Conservation (phyloP, 2,113 vertebrate species). For the Pachyramphus minor region DNA sequence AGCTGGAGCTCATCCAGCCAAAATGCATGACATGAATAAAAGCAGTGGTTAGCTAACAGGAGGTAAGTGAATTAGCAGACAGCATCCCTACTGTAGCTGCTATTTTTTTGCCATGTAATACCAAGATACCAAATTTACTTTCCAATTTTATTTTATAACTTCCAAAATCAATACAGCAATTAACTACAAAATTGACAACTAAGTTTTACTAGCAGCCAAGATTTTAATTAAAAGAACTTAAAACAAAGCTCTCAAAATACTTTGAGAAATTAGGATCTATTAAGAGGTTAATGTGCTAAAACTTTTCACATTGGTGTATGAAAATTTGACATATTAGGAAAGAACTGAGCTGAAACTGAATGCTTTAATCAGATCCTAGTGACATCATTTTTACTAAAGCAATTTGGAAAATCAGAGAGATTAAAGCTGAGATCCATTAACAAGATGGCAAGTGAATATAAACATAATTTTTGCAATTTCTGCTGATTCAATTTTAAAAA, state of each 20-base stretch:
- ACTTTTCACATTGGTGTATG: not conserved
- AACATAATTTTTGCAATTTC: conserved; percentile 28
- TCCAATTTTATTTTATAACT: not conserved
- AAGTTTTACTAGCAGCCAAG: not conserved
- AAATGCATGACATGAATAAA: not conserved
- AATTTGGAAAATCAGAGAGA: conserved; percentile 22
- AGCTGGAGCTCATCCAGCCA: not conserved
- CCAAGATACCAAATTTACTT: not conserved
- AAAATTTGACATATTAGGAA: not conserved
- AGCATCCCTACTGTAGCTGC: not conserved
- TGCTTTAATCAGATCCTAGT: conserved; percentile 9
- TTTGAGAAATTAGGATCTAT: not conserved
- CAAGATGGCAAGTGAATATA: not conserved
- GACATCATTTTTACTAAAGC: conserved; percentile 15
- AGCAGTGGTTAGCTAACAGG: not conserved
- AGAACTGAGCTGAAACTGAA: not conserved
- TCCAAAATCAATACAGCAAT: not conserved
- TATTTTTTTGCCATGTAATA: not conserved
- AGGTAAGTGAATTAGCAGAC: not conserved
- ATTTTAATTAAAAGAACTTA: not conserved
- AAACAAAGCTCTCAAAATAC: not conserved
- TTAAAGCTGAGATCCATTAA: conserved; percentile 38
- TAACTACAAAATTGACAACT: not conserved
- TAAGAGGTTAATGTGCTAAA: not conserved
- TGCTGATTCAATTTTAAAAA: conserved; percentile 40